A percentile compares a stretch with the other conserved stretches of the same genome.
phyloP scores from a whole-genome alignment of 2,113 vertebrate genomes.

The Nasalis larvatus region DNA sequence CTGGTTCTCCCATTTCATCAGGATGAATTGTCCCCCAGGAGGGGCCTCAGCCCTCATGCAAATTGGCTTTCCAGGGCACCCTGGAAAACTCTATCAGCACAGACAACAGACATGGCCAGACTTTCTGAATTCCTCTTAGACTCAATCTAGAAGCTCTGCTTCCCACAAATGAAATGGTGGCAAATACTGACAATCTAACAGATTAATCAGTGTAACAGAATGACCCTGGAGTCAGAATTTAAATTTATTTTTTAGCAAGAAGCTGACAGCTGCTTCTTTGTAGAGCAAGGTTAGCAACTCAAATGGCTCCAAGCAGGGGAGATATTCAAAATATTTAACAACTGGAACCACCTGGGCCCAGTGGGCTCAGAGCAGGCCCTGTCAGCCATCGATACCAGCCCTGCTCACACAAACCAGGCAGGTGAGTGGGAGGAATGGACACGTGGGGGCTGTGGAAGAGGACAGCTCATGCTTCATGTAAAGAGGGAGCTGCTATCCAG shows the following conservation, averaged over 20 bases:
- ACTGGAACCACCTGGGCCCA: neutral
- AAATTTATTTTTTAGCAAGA: constrained; percentile 52
- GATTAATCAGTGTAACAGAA: constrained; percentile 35
- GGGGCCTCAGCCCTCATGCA: neutral
- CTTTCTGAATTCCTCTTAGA: constrained; percentile 14
- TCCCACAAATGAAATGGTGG: neutral
- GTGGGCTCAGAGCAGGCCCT: neutral
- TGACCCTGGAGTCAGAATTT: constrained; percentile 60
- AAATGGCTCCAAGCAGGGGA: neutral
- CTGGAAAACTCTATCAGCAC: neutral
- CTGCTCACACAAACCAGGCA: neutral
- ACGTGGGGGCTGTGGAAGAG: neutral
- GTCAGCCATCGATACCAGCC: neutral
- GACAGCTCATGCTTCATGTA: neutral
- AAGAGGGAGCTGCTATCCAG: neutral
- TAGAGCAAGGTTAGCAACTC: constrained; percentile 5
- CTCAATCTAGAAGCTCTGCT: neutral
- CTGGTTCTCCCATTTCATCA: neutral
- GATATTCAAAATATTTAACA: constrained; percentile 40
- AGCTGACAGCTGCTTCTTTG: constrained; percentile 52
- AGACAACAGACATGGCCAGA: neutral
- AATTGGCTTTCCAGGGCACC: neutral
- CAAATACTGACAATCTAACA: constrained; percentile 47
- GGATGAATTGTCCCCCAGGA: neutral
- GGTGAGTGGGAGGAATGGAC: neutral